Evolutionary conservation across 2,113 vertebrate genomes (phyloP).

Genomic region (Ploceus nigricollis): DNA sequence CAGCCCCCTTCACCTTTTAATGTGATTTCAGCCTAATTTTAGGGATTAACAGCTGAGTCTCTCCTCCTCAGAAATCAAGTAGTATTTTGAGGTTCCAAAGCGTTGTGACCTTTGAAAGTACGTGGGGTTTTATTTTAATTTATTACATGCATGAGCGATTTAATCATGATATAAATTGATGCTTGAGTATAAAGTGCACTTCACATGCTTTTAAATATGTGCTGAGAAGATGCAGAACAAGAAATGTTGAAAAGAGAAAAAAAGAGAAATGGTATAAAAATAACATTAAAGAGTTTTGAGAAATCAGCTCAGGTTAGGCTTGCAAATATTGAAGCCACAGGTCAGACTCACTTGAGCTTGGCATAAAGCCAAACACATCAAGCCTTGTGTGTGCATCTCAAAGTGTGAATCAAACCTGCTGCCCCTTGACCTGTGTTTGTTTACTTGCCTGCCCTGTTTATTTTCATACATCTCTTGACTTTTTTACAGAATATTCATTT

Average conservation of each 20-base stretch:
- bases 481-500: not conserved
- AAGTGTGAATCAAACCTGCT: not conserved
- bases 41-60: not conserved
- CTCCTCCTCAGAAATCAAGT: not conserved
- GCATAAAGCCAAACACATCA: not conserved
- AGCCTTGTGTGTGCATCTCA: not conserved
- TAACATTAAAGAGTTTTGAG: not conserved
- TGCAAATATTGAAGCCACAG: not conserved
- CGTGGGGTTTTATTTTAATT: not conserved
- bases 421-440: accelerated
- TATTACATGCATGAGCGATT: not conserved
- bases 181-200: not conserved
- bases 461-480: not conserved
- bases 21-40: not conserved
- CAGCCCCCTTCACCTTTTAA: not conserved
- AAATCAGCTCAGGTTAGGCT: not conserved
- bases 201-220: not conserved
- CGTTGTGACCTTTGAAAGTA: not conserved
- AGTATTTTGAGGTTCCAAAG: not conserved
- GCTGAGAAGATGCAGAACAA: not conserved
- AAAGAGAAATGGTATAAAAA: not conserved
- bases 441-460: not conserved
- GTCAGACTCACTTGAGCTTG: not conserved
- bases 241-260: not conserved
- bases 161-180: not conserved